phyloP scores from a whole-genome alignment of 2,113 vertebrate species.

The Stigmatopora argus region DNA sequence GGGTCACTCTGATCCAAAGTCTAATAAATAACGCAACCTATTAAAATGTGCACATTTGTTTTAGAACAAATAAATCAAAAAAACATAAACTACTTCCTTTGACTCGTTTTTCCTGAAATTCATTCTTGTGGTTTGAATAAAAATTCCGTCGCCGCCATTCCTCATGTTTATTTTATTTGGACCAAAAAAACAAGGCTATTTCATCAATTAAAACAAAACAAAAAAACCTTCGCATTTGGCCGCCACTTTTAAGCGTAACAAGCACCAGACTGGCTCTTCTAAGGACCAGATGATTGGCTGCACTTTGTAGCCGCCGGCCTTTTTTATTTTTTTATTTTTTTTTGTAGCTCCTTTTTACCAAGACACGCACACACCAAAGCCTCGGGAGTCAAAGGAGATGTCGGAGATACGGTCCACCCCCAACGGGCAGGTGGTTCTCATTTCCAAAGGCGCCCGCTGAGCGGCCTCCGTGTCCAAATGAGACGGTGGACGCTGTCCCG shows the following conservation, averaged over 20 bases:
- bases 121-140: not conserved
- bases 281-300: not conserved
- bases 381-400: conserved; percentile 49
- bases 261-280: not conserved
- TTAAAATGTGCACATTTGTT: too few species aligned
- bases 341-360: too few species aligned
- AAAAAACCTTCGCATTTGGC: not conserved
- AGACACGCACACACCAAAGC: not conserved
- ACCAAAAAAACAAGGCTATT: not conserved
- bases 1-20: too few species aligned
- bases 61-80: too few species aligned
- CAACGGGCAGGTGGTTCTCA: conserved; percentile 66
- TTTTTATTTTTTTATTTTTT: not conserved
- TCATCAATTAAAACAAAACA: not conserved
- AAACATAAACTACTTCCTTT: not conserved
- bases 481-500: conserved; percentile 43
- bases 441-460: conserved; percentile 37
- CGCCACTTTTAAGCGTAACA: not conserved
- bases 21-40: too few species aligned
- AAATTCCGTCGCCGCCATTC: not conserved
- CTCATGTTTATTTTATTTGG: not conserved
- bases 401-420: conserved; percentile 48
- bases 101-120: not conserved
- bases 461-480: conserved; percentile 59
- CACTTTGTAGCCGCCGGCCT: not conserved